Percentiles rank a stretch among this genome's conserved stretches.
These are phyloP conservation scores for Mico argentatus DNA, from an alignment of 2,797 vertebrate species.

Conservation along the genomic window DNA sequence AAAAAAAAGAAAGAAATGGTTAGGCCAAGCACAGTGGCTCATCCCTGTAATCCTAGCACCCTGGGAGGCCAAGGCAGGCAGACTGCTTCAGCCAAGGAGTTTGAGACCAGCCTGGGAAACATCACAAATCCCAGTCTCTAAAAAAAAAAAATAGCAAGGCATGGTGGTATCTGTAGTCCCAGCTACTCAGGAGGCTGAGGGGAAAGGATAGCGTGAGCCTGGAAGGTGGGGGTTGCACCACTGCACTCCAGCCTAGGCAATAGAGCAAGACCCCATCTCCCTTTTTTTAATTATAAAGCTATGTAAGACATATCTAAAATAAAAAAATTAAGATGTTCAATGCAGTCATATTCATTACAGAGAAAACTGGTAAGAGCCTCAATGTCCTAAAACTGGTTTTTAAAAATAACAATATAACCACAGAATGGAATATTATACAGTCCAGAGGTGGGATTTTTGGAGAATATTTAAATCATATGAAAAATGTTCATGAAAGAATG, in stretches of 20 bases:
- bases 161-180: neutral
- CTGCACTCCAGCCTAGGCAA: neutral
- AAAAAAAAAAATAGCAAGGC: neutral
- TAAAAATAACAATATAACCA: neutral
- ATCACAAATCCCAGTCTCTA: fast-evolving
- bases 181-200: neutral
- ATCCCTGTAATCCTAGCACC: neutral
- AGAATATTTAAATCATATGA: slow-evolving; percentile 18
- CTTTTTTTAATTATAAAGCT: neutral
- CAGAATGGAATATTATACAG: neutral
- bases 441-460: neutral
- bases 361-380: neutral
- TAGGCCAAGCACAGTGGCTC: neutral
- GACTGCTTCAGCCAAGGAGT: neutral
- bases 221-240: neutral
- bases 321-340: neutral
- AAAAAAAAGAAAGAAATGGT: neutral
- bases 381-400: neutral
- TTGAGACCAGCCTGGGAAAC: neutral
- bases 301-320: neutral
- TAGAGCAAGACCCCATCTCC: neutral
- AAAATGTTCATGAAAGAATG: neutral
- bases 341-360: neutral
- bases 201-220: neutral
- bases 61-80: neutral